Evolutionary conservation across 2,797 vertebrate genomes (phyloP).

Genomic region (Chanos chanos): DNA sequence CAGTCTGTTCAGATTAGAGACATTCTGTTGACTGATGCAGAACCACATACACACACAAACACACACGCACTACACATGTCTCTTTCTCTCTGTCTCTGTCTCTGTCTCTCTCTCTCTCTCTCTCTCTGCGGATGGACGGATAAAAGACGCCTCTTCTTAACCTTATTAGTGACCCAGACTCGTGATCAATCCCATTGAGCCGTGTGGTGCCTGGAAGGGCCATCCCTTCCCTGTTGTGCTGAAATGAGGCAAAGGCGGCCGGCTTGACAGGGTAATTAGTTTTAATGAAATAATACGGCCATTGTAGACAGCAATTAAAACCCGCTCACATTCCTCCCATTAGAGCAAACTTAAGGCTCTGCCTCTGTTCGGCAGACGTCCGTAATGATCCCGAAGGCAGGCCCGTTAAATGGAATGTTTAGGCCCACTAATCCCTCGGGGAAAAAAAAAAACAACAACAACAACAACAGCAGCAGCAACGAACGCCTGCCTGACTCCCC

Average conservation of each 20-base stretch:
- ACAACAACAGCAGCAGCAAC: neutral
- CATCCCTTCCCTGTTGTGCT: conserved; percentile 55
- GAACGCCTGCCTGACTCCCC: neutral
- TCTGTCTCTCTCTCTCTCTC: conserved; percentile 12
- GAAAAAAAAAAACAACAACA: too few species aligned
- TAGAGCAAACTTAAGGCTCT: conserved; percentile 51
- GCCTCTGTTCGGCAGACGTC: conserved; percentile 53
- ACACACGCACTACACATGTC: conserved; percentile 16
- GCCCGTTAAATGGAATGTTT: conserved; percentile 48
- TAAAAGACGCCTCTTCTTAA: conserved; percentile 49
- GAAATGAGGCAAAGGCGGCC: conserved; percentile 53
- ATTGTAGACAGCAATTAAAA: conserved; percentile 69
- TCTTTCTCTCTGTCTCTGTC: conserved; percentile 29
- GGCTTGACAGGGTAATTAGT: conserved; percentile 67
- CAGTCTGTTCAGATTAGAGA: conserved; percentile 37
- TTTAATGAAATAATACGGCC: conserved; percentile 67
- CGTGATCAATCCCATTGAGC: conserved; percentile 60
- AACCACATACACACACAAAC: neutral
- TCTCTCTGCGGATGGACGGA: conserved; percentile 40
- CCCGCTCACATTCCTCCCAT: conserved; percentile 61
- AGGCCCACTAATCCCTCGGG: conserved; percentile 33
- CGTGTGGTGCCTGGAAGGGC: conserved; percentile 51
- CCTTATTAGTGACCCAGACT: conserved; percentile 50
- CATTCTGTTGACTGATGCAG: conserved; percentile 20
- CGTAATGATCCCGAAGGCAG: conserved; percentile 59